Percentiles rank a stretch among this genome's conserved stretches.
Evolutionary conservation across 2,888 invertebrate genomes (phyloP).

Genomic region (Entomobrya multifasciata): DNA sequence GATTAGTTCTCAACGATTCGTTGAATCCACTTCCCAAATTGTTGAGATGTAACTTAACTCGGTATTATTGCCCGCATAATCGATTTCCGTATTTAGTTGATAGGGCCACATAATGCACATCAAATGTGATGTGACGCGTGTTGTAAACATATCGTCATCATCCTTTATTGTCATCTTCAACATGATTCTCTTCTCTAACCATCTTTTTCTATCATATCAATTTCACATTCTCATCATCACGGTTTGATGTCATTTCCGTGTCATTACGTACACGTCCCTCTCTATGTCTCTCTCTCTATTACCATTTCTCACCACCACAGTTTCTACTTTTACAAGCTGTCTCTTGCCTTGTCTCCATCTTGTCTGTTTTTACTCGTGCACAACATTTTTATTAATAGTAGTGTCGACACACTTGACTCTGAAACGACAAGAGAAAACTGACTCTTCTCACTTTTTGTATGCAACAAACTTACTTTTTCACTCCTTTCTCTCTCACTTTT

Average conservation of each 20-base stretch:
- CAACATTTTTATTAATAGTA: constrained; percentile 48
- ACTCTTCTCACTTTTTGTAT: constrained; percentile 56
- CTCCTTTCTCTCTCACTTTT: background rate
- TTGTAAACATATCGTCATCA: constrained; percentile 34
- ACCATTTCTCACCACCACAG: background rate
- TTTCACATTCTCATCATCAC: constrained; percentile 57
- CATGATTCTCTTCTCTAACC: constrained; percentile 23
- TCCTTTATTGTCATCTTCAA: background rate
- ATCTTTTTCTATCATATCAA: constrained; percentile 52
- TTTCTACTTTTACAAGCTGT: constrained; percentile 2
- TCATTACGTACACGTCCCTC: constrained; percentile 52
- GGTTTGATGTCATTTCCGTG: constrained; percentile 67
- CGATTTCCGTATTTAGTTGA: constrained; percentile 1
- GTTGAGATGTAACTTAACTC: background rate
- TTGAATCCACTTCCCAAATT: constrained; percentile 44
- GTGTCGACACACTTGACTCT: constrained; percentile 68
- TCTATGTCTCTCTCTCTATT: constrained; percentile 4
- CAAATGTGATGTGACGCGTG: constrained; percentile 49
- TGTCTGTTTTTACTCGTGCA: constrained; percentile 10
- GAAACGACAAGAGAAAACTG: background rate
- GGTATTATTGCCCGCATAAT: constrained; percentile 12
- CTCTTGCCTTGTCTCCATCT: constrained; percentile 10
- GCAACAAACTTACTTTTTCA: constrained; percentile 5
- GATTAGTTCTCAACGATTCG: constrained; percentile 36
- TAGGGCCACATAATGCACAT: constrained; percentile 48